Conservation (phyloP, 2,888 invertebrate genomes). For the Harmothoe impar region DNA sequence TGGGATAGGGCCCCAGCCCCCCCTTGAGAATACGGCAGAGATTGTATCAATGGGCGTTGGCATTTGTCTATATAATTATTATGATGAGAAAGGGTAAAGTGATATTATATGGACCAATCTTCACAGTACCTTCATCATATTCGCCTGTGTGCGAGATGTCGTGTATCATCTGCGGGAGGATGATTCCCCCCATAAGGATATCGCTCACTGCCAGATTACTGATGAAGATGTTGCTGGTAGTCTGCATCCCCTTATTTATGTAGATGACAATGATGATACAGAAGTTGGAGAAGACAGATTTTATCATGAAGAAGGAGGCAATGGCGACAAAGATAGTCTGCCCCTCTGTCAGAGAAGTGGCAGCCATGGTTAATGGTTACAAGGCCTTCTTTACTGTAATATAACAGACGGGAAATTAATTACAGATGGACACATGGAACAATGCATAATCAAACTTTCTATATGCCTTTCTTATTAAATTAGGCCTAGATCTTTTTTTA, state of each 20-base stretch:
- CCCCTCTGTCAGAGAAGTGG: not conserved
- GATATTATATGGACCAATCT: too few relatives aligned
- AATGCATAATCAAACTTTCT: too few relatives aligned
- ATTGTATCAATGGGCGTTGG: too few relatives aligned
- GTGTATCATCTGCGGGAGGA: conserved; percentile 77
- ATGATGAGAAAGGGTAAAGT: too few relatives aligned
- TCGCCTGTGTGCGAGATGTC: conserved; percentile 75
- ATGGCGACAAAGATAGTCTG: not conserved
- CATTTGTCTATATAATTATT: too few relatives aligned
- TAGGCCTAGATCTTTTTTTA: too few relatives aligned
- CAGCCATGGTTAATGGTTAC: not conserved
- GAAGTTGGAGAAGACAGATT: conserved; percentile 71
- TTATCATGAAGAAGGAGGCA: conserved; percentile 57
- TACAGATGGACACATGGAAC: too few relatives aligned
- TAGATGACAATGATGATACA: conserved; percentile 72
- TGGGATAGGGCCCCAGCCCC: too few relatives aligned
- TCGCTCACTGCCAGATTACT: conserved; percentile 77
- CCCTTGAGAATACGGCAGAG: too few relatives aligned
- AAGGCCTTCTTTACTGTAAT: too few relatives aligned
- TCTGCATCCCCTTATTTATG: conserved; percentile 72
- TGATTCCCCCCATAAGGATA: conserved; percentile 75
- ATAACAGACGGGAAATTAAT: too few relatives aligned
- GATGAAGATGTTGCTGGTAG: conserved; percentile 76
- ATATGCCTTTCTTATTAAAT: too few relatives aligned
- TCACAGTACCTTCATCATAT: conserved; percentile 75